phyloP scores from a whole-genome alignment of 2,113 vertebrate species.

The Neolamprologus kungweensis region DNA sequence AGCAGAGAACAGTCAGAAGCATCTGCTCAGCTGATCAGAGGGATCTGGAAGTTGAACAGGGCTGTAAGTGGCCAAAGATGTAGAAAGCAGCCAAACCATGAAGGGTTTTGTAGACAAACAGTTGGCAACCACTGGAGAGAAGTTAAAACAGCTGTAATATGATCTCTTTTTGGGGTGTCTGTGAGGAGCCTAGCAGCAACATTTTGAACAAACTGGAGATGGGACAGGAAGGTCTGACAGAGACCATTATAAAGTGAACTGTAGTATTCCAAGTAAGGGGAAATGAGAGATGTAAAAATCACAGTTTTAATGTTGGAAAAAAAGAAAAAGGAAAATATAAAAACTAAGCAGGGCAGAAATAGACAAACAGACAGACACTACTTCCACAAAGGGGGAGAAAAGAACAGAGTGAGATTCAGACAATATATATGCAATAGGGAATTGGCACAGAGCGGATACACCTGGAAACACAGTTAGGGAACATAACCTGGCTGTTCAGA shows the following conservation, averaged over 20 bases:
- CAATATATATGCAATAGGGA: background rate
- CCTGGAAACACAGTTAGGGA: background rate
- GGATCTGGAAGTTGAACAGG: background rate
- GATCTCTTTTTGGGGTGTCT: background rate
- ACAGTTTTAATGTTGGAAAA: background rate
- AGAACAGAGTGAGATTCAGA: fast-evolving
- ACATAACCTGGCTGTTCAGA: fast-evolving
- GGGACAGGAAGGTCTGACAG: background rate
- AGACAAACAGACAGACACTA: background rate
- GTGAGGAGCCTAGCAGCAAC: background rate
- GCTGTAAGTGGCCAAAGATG: background rate
- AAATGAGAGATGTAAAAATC: background rate
- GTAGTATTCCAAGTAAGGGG: background rate
- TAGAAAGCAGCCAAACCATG: background rate
- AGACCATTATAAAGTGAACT: too few relatives aligned
- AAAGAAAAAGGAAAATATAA: background rate
- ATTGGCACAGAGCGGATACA: fast-evolving
- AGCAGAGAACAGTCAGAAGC: background rate
- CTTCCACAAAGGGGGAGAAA: background rate
- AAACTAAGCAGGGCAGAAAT: fast-evolving
- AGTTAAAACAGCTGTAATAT: background rate
- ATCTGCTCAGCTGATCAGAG: background rate
- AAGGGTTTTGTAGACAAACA: background rate
- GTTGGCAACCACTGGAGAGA: background rate
- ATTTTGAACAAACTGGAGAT: fast-evolving